Evolutionary conservation across 2,888 invertebrate species (phyloP), one percentile per base, ranked within the genome.

Genomic region (Agonopterix subpropinquella): DNA sequence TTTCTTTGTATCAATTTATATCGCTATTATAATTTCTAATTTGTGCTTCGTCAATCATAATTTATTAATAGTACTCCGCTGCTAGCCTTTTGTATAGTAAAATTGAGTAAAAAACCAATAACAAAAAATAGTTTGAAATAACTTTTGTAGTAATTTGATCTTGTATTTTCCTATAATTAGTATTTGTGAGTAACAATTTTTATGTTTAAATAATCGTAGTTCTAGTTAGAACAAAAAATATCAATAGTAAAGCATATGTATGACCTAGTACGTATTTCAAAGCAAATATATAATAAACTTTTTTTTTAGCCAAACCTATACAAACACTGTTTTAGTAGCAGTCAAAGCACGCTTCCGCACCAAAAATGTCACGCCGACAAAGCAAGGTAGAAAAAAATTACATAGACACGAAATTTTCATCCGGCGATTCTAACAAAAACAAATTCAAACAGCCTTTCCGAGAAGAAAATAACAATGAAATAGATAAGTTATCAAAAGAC

Each of bases 381-480:
- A 69, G 65, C 57, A 63, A 67, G 44, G 69, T 80, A 78, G 78
- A 73, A 8, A 55, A 58, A 47, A 60, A 52, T 43, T 80, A 69
- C 57, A 67, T 77, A 54, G 78, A 77, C 56, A 72, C 74, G 13
- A 69, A 80, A 45, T 80, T 64, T 53, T 84, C 83, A 1, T 80
- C 82, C 9, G 87, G 86, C 11, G 87, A 86, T 55, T 73, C 70
- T 76, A 83, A 82, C 61, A 73, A 70, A 57, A 70, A 74, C 65
- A 74, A 69, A 68, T 64, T 66, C 51, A 80, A 78, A 74, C 76
- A 75, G 67, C 64, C 56, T 48, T 78, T 72, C 53, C 75, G 70
- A 62, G 89, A 89, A 59, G 88, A 83, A 59, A 89, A 89, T 57
- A 89, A 89, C 61, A 89, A 89, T 73, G 83, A 86, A 54, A 65